Percentiles rank a stretch among this genome's conserved stretches.
phyloP scores from a whole-genome alignment of 2,888 invertebrate genomes.

The Brenthis daphne region DNA sequence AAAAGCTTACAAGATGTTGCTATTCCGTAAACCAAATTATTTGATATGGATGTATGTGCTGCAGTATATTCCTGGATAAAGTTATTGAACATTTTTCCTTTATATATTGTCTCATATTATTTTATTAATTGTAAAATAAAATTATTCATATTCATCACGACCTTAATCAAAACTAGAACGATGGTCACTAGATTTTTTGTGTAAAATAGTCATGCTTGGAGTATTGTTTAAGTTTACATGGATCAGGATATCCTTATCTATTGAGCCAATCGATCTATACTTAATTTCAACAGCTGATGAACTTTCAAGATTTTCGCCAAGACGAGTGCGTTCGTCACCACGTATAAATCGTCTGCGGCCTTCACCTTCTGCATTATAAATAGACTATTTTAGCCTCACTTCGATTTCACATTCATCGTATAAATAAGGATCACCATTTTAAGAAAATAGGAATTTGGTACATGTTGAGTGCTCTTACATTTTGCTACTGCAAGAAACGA shows the following conservation, averaged over 20 bases:
- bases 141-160: neutral
- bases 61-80: slow-evolving; percentile 1
- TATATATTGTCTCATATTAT: no score
- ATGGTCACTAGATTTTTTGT: slow-evolving; percentile 4
- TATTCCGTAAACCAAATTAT: no score
- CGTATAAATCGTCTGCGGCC: neutral
- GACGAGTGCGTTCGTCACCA: neutral
- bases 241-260: neutral
- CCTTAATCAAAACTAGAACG: slow-evolving; percentile 1
- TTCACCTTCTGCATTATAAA: neutral
- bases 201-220: neutral
- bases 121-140: neutral
- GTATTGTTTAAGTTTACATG: no score
- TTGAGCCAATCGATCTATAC: neutral
- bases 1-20: neutral
- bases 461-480: no score
- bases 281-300: neutral
- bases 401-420: no score
- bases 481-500: no score
- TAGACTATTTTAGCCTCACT: no score
- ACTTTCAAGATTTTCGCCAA: slow-evolving; percentile 4
- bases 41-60: no score
- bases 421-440: no score
- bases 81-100: neutral
- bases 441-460: no score